Conservation (phyloP, 1,140 invertebrate genomes). For the Campoletis sonorensis region DNA sequence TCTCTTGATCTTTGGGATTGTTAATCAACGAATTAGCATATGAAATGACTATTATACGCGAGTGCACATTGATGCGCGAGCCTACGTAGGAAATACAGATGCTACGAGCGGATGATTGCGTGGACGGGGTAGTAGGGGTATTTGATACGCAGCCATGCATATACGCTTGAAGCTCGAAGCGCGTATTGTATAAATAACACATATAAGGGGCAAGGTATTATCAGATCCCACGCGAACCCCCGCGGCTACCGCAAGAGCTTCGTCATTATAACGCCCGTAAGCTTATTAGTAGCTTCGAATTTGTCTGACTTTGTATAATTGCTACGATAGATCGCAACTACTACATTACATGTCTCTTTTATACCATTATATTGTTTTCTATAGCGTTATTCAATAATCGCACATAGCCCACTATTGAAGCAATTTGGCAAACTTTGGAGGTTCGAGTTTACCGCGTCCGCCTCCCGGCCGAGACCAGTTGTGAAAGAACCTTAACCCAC, state of each 20-base stretch:
- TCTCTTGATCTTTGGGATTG: conserved; percentile 58
- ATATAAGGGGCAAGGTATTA: conserved; percentile 70
- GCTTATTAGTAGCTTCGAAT: conserved; percentile 74
- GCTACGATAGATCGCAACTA: conserved; percentile 67
- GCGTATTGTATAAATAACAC: conserved; percentile 59
- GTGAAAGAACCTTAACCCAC: conserved; percentile 57
- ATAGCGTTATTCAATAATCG: not conserved
- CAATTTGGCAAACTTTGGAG: no score
- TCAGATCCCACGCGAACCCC: conserved; percentile 72
- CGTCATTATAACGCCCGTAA: conserved; percentile 68
- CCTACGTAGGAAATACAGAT: conserved; percentile 35
- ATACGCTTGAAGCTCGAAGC: conserved; percentile 18
- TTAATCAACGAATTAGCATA: conserved; percentile 74
- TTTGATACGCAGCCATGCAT: conserved; percentile 40
- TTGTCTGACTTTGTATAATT: conserved; percentile 74
- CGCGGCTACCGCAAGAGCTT: conserved; percentile 58
- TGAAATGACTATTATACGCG: conserved; percentile 69
- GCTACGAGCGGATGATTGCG: no score
- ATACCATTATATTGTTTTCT: not conserved
- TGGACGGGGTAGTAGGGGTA: conserved; percentile 41
- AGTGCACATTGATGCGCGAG: conserved; percentile 41
- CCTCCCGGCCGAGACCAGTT: conserved; percentile 30
- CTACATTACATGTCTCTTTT: conserved; percentile 58
- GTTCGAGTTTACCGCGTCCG: no score
- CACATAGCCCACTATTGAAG: no score